Evolutionary conservation across 1,140 invertebrate species (phyloP).

Genomic region (Papilio polyxenes): DNA sequence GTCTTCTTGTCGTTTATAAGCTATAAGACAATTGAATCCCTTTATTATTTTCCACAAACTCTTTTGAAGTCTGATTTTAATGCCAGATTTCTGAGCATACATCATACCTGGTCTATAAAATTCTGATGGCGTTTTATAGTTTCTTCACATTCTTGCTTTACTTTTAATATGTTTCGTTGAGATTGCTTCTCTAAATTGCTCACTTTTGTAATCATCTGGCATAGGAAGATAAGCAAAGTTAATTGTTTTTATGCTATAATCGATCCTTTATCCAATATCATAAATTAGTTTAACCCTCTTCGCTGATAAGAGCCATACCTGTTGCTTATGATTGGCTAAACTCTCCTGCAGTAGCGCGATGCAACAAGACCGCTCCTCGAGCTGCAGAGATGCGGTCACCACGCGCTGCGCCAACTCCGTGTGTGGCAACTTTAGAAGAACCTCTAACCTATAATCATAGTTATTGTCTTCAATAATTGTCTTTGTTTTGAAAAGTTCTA

Average conservation of each 20-base stretch:
- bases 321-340: conserved; percentile 72
- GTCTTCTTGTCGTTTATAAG: conserved; percentile 78
- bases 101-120: conserved; percentile 72
- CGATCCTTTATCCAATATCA: no score
- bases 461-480: background rate
- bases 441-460: conserved; percentile 56
- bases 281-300: background rate
- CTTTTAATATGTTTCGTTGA: conserved; percentile 63
- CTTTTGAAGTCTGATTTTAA: background rate
- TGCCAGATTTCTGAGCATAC: background rate
- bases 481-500: background rate
- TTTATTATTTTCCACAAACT: background rate
- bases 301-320: conserved; percentile 50
- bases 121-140: conserved; percentile 74
- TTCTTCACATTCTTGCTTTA: conserved; percentile 75
- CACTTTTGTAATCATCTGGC: conserved; percentile 75
- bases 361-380: conserved; percentile 73
- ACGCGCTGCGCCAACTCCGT: conserved; percentile 70
- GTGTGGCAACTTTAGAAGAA: conserved; percentile 65
- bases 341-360: conserved; percentile 73
- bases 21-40: conserved; percentile 46
- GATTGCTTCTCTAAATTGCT: conserved; percentile 75
- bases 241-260: no score
- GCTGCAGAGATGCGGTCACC: conserved; percentile 66
- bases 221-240: conserved; percentile 22